A percentile compares a stretch with the other conserved stretches of the same genome.
Conservation (phyloP, 2,888 invertebrate genomes). For the Thumatha senex region DNA sequence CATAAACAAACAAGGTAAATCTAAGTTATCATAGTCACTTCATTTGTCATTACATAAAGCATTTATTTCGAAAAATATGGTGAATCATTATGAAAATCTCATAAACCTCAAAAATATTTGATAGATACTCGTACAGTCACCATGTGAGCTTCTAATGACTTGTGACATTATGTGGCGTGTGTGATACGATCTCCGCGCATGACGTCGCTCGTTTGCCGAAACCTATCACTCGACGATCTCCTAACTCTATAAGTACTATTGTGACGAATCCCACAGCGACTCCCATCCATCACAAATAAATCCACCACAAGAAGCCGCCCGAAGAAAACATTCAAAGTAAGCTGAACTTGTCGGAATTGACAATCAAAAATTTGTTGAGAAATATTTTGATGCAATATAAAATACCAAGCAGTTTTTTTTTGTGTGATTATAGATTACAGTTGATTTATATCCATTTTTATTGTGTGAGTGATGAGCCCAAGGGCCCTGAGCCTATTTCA, state of each 20-base stretch:
- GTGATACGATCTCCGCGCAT: slow-evolving; percentile 52
- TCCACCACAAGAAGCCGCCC: slow-evolving; percentile 62
- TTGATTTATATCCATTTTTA: no score
- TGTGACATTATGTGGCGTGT: slow-evolving; percentile 43
- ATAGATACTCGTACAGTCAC: slow-evolving; percentile 39
- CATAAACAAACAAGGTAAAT: no score
- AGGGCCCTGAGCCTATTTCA: no score
- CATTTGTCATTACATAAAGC: no score
- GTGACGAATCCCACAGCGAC: slow-evolving; percentile 47
- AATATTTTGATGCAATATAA: slow-evolving; percentile 27
- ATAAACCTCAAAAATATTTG: slow-evolving; percentile 22
- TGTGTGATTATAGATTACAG: no score
- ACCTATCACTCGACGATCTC: slow-evolving; percentile 55
- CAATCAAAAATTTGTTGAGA: slow-evolving; percentile 25
- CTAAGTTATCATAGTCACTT: background rate
- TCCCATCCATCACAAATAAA: slow-evolving; percentile 66
- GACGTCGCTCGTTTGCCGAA: slow-evolving; percentile 74
- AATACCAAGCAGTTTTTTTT: slow-evolving; percentile 26
- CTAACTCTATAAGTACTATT: slow-evolving; percentile 43
- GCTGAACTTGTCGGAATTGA: slow-evolving; percentile 11
- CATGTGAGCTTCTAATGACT: slow-evolving; percentile 55
- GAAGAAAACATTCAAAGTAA: slow-evolving; percentile 30
- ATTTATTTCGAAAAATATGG: no score
- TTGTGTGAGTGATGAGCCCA: no score
- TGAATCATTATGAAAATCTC: slow-evolving; percentile 4